Base-by-base conservation (phyloP, 2,888 invertebrate species). In the Kuschelorhynchus macadamiae region DNA sequence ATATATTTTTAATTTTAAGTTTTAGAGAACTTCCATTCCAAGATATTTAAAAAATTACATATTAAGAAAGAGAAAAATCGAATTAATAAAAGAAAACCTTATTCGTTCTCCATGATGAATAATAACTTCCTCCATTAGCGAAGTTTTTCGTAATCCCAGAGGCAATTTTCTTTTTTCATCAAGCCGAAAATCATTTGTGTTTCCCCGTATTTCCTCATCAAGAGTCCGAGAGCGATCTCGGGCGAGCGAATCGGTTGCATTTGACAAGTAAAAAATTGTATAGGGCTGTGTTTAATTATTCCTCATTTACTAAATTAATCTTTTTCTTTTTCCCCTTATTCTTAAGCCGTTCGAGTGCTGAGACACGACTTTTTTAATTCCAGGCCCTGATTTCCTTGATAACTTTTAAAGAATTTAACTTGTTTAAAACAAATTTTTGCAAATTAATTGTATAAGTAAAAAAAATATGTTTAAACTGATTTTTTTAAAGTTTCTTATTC, bases 241-340 rank as follows among this genome's bases (percentile, higher is more conserved):
- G 41, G 67, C 65, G 56, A 59, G 72, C 72, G 75, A 75, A 53
- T 60, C 55, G 56, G 69, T 75, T 76, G 76, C 75, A 73, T 75
- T 76, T 76, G 76, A 76, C 76, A 76, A 75, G 72, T 74, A 72
- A 75, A 77, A 77, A 76, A 76, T 77, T 76, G 75, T 76, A 76
- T 71, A 72, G 73, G 75, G 73, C 74, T 75, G 77, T 74, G 73
- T 78, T 78, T 78, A 78, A 77, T 78, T 77, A 78, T 77, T 76
- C 77, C 76, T 77, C 77, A 78, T 78, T 77, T 76, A 75, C 75
- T 73, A 72, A 76, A 77, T 78, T 78, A 78, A 76, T 76, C 76
- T 75, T 70, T 71, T 70, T 74, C 71, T 72, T 73, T 74, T 72
- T 73, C 68, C 61, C 68, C 65, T 60, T 18, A 30, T 60, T 47